phyloP scores from a whole-genome alignment of 92 coral and sea anemone genomes.

The Epizoanthus stellaris region DNA sequence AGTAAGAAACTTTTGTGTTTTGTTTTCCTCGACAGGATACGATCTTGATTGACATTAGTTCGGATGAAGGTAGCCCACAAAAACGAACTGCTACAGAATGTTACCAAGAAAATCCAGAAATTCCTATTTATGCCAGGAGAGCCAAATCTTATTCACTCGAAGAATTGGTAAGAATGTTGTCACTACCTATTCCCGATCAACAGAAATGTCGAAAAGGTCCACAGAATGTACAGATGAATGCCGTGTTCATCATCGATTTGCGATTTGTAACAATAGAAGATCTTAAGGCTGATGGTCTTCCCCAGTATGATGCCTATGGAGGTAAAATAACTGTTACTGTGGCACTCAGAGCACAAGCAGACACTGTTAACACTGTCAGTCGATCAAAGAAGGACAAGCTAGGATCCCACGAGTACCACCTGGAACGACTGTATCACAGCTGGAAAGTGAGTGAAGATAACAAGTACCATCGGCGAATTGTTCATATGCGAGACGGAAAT shows the following conservation, averaged over 20 bases:
- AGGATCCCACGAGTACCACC: neutral
- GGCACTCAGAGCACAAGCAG: neutral
- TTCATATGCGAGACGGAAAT: constrained; percentile 37
- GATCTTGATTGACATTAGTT: too few relatives aligned
- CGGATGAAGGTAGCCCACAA: too few relatives aligned
- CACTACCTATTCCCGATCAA: too few relatives aligned
- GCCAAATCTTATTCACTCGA: too few relatives aligned
- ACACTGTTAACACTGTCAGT: too few relatives aligned
- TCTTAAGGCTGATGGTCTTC: constrained; percentile 45
- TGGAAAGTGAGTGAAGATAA: constrained; percentile 32
- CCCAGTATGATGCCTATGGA: constrained; percentile 38
- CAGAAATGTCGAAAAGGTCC: neutral
- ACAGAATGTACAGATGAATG: neutral
- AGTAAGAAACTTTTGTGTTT: too few relatives aligned
- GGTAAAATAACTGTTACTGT: constrained; percentile 37
- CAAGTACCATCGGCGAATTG: constrained; percentile 48
- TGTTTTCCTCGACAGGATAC: too few relatives aligned
- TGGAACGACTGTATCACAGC: constrained; percentile 51
- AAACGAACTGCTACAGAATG: too few relatives aligned
- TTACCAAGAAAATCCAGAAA: too few relatives aligned
- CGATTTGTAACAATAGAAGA: neutral
- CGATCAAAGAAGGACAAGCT: neutral
- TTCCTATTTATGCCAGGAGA: too few relatives aligned
- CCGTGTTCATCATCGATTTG: constrained; percentile 17
- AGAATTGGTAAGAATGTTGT: too few relatives aligned